A percentile compares a stretch with the other conserved stretches of the same genome.
phyloP scores from a whole-genome alignment of 2,113 vertebrate genomes.

The Centrocercus urophasianus region DNA sequence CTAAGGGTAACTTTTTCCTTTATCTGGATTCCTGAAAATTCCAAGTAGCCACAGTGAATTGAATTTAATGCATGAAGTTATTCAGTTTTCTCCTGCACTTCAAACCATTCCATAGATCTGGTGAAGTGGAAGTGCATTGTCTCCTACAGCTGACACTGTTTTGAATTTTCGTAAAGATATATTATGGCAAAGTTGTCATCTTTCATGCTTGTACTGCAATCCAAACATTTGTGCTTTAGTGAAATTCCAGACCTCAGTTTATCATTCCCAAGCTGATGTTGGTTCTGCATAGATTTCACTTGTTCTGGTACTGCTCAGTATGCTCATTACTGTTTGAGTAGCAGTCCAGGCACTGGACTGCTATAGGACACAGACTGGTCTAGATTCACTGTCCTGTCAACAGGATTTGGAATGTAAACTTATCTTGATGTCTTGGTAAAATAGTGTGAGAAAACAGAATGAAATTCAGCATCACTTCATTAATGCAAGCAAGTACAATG shows the following conservation, averaged over 20 bases:
- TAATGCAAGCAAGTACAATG: background rate
- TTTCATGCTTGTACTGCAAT: background rate
- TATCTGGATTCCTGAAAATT: background rate
- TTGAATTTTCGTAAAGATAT: background rate
- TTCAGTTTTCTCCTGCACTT: background rate
- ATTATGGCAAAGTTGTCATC: background rate
- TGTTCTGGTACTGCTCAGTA: background rate
- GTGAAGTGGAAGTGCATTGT: background rate
- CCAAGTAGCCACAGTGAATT: background rate
- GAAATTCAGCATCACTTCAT: background rate
- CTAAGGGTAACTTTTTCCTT: background rate
- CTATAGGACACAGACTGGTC: background rate
- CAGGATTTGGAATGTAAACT: background rate
- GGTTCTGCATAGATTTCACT: background rate
- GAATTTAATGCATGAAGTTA: background rate
- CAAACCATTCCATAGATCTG: background rate
- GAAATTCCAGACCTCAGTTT: background rate
- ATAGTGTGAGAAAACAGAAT: background rate
- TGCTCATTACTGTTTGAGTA: background rate
- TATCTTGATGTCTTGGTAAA: background rate
- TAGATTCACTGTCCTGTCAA: background rate
- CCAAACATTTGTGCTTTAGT: background rate
- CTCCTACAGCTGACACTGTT: background rate
- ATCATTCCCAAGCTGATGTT: background rate
- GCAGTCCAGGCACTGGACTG: accelerated